A percentile compares a stretch with the other conserved stretches of the same genome.
These are phyloP conservation scores for Mayetiola destructor DNA, from an alignment of 2,888 invertebrate species.

Conservation along the genomic window DNA sequence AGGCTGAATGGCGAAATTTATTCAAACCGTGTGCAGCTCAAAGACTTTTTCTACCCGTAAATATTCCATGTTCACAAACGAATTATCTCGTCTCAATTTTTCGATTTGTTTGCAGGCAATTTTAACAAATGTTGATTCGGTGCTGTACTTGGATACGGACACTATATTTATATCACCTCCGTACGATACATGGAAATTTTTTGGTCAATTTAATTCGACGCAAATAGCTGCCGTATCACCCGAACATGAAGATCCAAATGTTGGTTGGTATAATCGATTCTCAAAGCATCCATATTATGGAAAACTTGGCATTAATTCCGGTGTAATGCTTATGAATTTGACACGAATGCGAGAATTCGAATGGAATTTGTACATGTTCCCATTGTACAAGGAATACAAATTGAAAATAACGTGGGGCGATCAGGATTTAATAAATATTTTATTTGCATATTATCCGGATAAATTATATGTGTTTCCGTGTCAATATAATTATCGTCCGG, in stretches of 20 bases:
- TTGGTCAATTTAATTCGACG: slow-evolving; percentile 61
- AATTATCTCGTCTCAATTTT: neutral
- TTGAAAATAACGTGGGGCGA: slow-evolving; percentile 91
- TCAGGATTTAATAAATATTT: slow-evolving; percentile 83
- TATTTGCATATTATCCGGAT: slow-evolving; percentile 65
- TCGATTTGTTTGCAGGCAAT: slow-evolving; percentile 48
- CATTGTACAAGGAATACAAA: slow-evolving; percentile 73
- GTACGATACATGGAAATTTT: slow-evolving; percentile 70
- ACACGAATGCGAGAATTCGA: slow-evolving; percentile 75
- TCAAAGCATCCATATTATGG: slow-evolving; percentile 91
- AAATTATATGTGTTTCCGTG: slow-evolving; percentile 69
- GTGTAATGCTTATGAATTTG: slow-evolving; percentile 95
- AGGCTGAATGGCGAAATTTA: slow-evolving; percentile 68
- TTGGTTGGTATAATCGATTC: slow-evolving; percentile 92
- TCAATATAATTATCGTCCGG: slow-evolving; percentile 81
- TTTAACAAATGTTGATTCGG: slow-evolving; percentile 61
- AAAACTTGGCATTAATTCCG: slow-evolving; percentile 59
- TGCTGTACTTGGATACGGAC: slow-evolving; percentile 88
- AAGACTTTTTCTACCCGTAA: slow-evolving; percentile 81
- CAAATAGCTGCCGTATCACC: slow-evolving; percentile 79
- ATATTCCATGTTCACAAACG: slow-evolving; percentile 24
- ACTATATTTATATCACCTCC: slow-evolving; percentile 73
- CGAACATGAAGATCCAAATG: slow-evolving; percentile 83
- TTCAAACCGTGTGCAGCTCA: slow-evolving; percentile 93
- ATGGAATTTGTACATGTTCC: slow-evolving; percentile 72